phyloP scores from a whole-genome alignment of 2,888 invertebrate species.

The Spodoptera picta region DNA sequence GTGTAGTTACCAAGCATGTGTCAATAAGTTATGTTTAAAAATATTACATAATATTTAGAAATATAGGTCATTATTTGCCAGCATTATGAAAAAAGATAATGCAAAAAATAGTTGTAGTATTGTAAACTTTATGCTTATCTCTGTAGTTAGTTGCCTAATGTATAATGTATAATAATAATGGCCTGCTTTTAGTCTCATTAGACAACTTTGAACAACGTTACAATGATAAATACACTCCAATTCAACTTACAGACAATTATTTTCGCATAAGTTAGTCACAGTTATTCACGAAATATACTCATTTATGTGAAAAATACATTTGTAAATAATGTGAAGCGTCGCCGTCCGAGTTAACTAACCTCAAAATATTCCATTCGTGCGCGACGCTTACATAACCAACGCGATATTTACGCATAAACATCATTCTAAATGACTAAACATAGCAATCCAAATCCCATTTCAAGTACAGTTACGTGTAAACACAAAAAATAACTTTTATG shows the following conservation, averaged over 20 bases:
- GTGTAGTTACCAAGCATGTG: neutral
- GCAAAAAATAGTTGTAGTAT: neutral
- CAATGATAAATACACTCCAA: slow-evolving; percentile 19
- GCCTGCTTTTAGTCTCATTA: slow-evolving; percentile 25
- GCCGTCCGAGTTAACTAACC: slow-evolving; percentile 60
- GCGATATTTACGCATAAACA: slow-evolving; percentile 46
- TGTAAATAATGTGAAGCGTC: slow-evolving; percentile 46
- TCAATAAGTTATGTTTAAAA: neutral
- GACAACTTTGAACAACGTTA: slow-evolving; percentile 23
- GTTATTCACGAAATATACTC: slow-evolving; percentile 53
- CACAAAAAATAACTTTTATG: slow-evolving; percentile 53
- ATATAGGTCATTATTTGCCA: neutral
- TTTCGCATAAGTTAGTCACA: slow-evolving; percentile 45
- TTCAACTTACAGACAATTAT: slow-evolving; percentile 28
- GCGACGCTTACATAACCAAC: slow-evolving; percentile 62
- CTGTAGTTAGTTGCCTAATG: slow-evolving; percentile 25
- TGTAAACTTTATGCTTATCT: slow-evolving; percentile 16
- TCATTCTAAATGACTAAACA: slow-evolving; percentile 19
- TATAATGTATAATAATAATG: slow-evolving; percentile 38
- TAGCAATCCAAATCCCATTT: slow-evolving; percentile 20
- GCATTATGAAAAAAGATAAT: neutral
- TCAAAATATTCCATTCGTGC: slow-evolving; percentile 55
- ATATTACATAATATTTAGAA: slow-evolving; percentile 8
- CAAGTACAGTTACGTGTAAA: slow-evolving; percentile 55
- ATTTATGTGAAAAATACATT: slow-evolving; percentile 37